Evolutionary conservation across 2,888 invertebrate genomes (phyloP).

Genomic region (Uropetala carovei): DNA sequence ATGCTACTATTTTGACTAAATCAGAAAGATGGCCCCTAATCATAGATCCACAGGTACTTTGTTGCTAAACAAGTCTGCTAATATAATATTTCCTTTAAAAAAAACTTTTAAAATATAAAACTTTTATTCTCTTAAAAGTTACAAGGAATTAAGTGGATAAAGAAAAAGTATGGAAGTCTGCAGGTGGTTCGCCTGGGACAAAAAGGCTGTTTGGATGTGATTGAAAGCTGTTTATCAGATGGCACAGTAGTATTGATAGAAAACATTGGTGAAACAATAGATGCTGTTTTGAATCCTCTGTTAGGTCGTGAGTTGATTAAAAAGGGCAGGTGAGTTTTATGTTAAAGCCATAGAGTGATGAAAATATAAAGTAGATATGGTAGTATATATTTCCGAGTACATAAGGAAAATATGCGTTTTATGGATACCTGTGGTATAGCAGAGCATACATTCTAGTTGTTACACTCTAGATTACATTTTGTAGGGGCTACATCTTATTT

Average conservation of each 20-base stretch:
- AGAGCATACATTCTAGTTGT: too few species aligned
- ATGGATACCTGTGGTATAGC: too few species aligned
- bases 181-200: slow-evolving; percentile 87
- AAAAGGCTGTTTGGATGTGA: slow-evolving; percentile 88
- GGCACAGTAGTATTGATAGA: slow-evolving; percentile 90
- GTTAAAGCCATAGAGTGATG: too few species aligned
- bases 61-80: neutral
- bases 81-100: neutral
- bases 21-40: slow-evolving; percentile 96
- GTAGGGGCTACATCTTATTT: too few species aligned
- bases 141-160: slow-evolving; percentile 97
- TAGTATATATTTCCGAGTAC: too few species aligned
- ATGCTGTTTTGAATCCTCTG: slow-evolving; percentile 93
- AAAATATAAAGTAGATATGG: too few species aligned
- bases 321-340: slow-evolving; percentile 81
- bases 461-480: too few species aligned
- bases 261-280: slow-evolving; percentile 92
- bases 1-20: slow-evolving; percentile 93
- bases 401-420: too few species aligned
- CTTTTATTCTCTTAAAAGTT: slow-evolving; percentile 72
- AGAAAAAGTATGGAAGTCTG: slow-evolving; percentile 88
- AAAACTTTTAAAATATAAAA: neutral
- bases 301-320: slow-evolving; percentile 92
- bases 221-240: slow-evolving; percentile 85
- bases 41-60: slow-evolving; percentile 90